Evolutionary conservation across 1,140 invertebrate species (phyloP), one percentile per base, ranked within the genome.

Genomic region (Drosophila repleta): DNA sequence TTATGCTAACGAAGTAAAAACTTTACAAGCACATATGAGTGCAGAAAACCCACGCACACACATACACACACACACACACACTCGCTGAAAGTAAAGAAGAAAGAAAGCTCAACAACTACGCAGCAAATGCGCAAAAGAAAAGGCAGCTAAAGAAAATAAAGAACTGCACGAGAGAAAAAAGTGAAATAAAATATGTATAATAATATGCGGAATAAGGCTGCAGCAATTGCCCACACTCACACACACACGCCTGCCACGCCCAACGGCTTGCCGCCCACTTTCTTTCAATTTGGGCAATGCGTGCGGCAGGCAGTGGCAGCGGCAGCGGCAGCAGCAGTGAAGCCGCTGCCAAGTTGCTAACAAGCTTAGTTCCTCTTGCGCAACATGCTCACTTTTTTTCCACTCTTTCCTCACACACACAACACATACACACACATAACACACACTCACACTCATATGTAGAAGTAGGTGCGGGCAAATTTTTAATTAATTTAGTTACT

Each of bases 1-100:
- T 90, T 90, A 90, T 90, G 82, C 81, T 90, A 90, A 90, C 87
- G 87, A 90, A 88, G 83, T 88, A 88, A 88, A 90, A 90, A 90
- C 76, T 90, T 90, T 88, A 89, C 84, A 88, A 88, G 84, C 76
- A 89, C 84, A 88, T 84, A 84, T 88, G 84, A 84, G 79, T 74
- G 58, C 43, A 68, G 70, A 70, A 65, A 74, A 71, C 37, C 53
- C 24, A 62, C 41, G 32, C 32, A 52, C 55, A 53, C 45, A 35
- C 55, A 61, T 17, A 52, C 48, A 51, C 48, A 64, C 29, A 29
- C 29, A 29, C 55, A 35, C 49, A 56, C 21, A 55, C 51, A 52
- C 35, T 49, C 7, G 24, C 67, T 5, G 68, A 85, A 81, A 81
- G 69, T 68, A 64, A 85, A 58, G 46, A 58, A 6, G 43, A 69